These are phyloP conservation scores for Hydroisotoma schaefferi DNA, from an alignment of 2,888 invertebrate species.

Conservation along the genomic window DNA sequence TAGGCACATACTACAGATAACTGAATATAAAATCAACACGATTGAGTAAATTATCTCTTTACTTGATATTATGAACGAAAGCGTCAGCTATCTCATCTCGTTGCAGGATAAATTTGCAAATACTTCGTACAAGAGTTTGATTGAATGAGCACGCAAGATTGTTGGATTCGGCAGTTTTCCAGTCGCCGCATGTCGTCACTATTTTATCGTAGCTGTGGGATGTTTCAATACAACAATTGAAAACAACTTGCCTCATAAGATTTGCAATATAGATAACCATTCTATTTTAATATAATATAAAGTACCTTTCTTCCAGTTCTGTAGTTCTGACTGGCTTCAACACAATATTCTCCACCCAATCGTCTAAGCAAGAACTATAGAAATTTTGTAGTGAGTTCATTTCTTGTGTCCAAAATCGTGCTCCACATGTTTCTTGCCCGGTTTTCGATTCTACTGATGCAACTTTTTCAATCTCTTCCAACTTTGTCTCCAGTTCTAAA, in stretches of 20 bases:
- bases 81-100: slow-evolving; percentile 32
- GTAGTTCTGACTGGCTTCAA: slow-evolving; percentile 30
- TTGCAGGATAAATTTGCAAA: slow-evolving; percentile 40
- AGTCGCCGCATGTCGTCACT: slow-evolving; percentile 27
- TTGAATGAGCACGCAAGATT: slow-evolving; percentile 15
- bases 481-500: slow-evolving; percentile 24
- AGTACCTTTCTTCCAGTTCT: slow-evolving; percentile 39
- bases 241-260: background rate
- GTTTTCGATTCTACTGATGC: background rate
- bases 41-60: background rate
- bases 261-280: background rate
- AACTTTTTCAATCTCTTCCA: slow-evolving; percentile 25
- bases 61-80: slow-evolving; percentile 35
- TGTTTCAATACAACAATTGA: slow-evolving; percentile 2
- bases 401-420: slow-evolving; percentile 25
- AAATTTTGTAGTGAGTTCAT: slow-evolving; percentile 24
- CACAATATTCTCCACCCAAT: slow-evolving; percentile 33
- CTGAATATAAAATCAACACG: background rate
- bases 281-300: background rate
- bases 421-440: slow-evolving; percentile 1
- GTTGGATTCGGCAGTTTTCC: slow-evolving; percentile 24
- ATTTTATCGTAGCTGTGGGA: slow-evolving; percentile 31
- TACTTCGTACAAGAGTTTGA: slow-evolving; percentile 31
- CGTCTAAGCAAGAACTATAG: slow-evolving; percentile 26
- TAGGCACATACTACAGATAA: background rate